Base-by-base conservation (phyloP, 2,888 invertebrate species). In the Pseudococcus jackbeardsleyi region DNA sequence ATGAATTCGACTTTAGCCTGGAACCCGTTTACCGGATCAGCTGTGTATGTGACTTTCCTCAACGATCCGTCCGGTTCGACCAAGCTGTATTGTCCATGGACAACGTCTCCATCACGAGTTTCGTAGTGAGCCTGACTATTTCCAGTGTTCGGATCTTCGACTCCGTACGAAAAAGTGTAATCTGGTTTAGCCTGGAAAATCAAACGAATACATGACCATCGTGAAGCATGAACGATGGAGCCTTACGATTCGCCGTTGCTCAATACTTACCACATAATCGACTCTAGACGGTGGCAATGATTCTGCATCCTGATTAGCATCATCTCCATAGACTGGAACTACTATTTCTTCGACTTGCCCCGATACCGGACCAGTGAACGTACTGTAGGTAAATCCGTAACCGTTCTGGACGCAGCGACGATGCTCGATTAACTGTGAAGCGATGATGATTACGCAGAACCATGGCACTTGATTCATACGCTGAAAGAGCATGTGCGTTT, bases 1-100 rank as follows among this genome's bases (percentile, higher is more conserved):
- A 93, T 85, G 64, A 88, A 89, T 72, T 88, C 89, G 8, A 89
- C 89, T 64, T 91, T 91, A 12, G 92, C 96, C 92, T 94, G 94
- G 92, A 96, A 96, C 72, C 96, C 96, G 90, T 95, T 94, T 90
- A 93, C 93, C 87, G 94, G 93, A 91, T 96, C 95, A 12, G 96
- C 95, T 0, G 94, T 94, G 90, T 96, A 96, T 90, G 94, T 93
- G 77, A 96, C 96, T 85, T 94, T 93, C 90, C 96, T 93, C 88
- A 95, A 92, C 89, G 94, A 93, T 90, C 96, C 96, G 91, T 96
- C 95, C 68, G 96, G 94, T 91, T 96, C 95, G 64, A 95, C 93
- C 48, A 96, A 92, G 90, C 93, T 93, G 92, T 96, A 96, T 91
- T 95, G 94, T 39, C 96, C 96, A 46, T 92, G 93, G 17, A 96